Base-by-base conservation (phyloP, 2,888 invertebrate species). In the Drosophila dives region DNA sequence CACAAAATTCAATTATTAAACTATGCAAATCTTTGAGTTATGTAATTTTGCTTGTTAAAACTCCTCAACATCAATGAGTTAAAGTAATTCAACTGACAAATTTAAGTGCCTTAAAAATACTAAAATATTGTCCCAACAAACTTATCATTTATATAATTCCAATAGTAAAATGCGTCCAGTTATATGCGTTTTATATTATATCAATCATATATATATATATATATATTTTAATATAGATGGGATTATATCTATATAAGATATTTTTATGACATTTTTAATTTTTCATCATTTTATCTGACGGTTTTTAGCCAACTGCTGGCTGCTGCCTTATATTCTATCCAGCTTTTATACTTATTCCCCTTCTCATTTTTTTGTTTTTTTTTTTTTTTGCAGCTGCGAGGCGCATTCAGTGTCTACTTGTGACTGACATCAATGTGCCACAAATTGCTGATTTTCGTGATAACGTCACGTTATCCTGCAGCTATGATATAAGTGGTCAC, bases 401-500 rank as follows among this genome's bases (percentile, higher is more conserved):
- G 61, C 80, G 84, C 80, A 86, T 86, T 69, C 86, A 85, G 71
- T 83, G 90, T 81, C 86, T 92, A 75, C 88, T 91, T 75, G 91
- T 93, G 77, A 93, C 92, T 77, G 92, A 93, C 78, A 92, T 94
- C 89, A 91, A 91, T 73, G 93, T 93, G 64, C 94, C 94, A 64
- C 82, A 91, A 73, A 92, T 93, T 75, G 93, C 93, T 74, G 93
- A 93, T 87, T 92, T 93, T 80, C 91, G 93, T 53, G 93, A 93
- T 75, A 91, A 92, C 76, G 93, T 93, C 80, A 92, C 92, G 74
- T 87, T 94, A 75, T 92, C 92, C 79, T 94, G 94, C 86, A 92
- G 91, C 75, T 94, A 93, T 89, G 93, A 93, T 78, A 93, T 94
- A 92, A 92, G 92, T 74, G 91, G 90, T 50, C 93, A 94, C 83